Percentiles rank a stretch among this genome's conserved stretches.
Conservation (phyloP, 2,888 invertebrate genomes). For the Ptilodon capucinus region DNA sequence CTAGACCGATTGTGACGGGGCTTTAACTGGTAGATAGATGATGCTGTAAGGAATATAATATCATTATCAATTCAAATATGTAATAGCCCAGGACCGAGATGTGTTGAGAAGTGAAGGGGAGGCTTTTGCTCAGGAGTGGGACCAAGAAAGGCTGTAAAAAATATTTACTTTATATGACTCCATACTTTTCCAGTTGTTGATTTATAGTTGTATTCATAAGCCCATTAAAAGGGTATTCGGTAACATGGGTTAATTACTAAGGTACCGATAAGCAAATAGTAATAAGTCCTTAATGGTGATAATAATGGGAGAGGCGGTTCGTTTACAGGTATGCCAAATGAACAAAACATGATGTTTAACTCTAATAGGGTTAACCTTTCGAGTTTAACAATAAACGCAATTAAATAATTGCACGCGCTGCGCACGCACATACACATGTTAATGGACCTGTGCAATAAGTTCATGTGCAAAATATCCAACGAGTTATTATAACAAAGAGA, state of each 20-base stretch:
- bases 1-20: too few relatives aligned
- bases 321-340: constrained; percentile 43
- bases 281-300: constrained; percentile 12
- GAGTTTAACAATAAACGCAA: constrained; percentile 61
- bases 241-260: neutral
- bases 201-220: neutral
- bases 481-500: too few relatives aligned
- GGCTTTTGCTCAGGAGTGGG: too few relatives aligned
- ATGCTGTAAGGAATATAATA: too few relatives aligned
- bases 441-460: constrained; percentile 12
- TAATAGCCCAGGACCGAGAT: too few relatives aligned
- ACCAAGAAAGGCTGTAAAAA: too few relatives aligned
- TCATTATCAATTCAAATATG: too few relatives aligned
- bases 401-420: constrained; percentile 52
- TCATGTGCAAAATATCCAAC: neutral
- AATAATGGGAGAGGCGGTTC: constrained; percentile 47
- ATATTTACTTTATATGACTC: too few relatives aligned
- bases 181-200: too few relatives aligned
- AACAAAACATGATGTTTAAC: constrained; percentile 44
- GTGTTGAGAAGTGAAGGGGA: too few relatives aligned
- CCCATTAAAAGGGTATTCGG: neutral
- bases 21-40: too few relatives aligned
- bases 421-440: constrained; percentile 38
- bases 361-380: constrained; percentile 71
- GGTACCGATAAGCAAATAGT: neutral